These are phyloP conservation scores for Tenthredo distinguenda DNA, from an alignment of 2,888 invertebrate species.

Conservation along the genomic window DNA sequence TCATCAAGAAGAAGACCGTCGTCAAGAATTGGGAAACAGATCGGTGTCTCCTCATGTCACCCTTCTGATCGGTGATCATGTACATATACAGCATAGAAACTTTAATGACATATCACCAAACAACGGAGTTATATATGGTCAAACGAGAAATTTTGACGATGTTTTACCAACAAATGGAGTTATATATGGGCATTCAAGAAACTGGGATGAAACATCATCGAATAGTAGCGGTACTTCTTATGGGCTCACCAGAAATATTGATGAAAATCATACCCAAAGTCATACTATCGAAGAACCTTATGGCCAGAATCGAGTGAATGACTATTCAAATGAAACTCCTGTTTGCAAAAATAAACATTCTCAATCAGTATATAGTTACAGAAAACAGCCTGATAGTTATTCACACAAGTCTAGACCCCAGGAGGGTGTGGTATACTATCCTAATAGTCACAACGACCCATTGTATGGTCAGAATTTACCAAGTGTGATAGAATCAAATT, in stretches of 20 bases:
- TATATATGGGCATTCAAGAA: constrained; percentile 59
- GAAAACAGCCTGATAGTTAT: constrained; percentile 36
- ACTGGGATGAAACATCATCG: constrained; percentile 63
- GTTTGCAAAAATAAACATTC: constrained; percentile 32
- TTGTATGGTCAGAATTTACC: constrained; percentile 57
- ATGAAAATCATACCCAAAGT: constrained; percentile 48
- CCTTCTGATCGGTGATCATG: constrained; percentile 70
- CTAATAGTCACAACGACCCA: constrained; percentile 56
- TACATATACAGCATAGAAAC: constrained; percentile 69
- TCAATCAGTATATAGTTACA: constrained; percentile 32
- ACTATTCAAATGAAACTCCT: constrained; percentile 7
- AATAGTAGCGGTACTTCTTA: constrained; percentile 31
- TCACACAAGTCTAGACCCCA: constrained; percentile 55
- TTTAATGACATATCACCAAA: constrained; percentile 60
- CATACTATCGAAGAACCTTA: constrained; percentile 11
- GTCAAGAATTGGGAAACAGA: constrained; percentile 71
- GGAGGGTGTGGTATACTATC: constrained; percentile 59
- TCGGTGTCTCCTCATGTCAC: constrained; percentile 64
- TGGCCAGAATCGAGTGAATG: constrained; percentile 6
- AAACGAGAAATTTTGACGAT: constrained; percentile 47
- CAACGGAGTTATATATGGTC: constrained; percentile 68
- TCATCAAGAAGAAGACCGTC: constrained; percentile 87
- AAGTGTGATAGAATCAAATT: constrained; percentile 52
- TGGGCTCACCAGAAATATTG: constrained; percentile 54
- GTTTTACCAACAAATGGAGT: constrained; percentile 45